Percentiles rank a stretch among this genome's conserved stretches.
Evolutionary conservation across 2,113 vertebrate species (phyloP).

Genomic region (Tragelaphus strepsiceros): DNA sequence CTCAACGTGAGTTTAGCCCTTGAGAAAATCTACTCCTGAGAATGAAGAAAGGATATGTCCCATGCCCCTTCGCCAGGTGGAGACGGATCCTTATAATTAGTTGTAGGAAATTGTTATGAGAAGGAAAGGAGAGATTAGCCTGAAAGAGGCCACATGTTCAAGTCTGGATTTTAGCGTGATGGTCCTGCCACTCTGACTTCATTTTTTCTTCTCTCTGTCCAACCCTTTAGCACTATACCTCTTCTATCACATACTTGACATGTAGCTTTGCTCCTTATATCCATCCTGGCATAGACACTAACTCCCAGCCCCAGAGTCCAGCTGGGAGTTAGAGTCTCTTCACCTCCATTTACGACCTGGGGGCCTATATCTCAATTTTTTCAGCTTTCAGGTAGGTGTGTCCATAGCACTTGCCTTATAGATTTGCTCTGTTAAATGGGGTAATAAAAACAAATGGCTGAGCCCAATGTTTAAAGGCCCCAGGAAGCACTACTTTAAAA

Average conservation of each 20-base stretch:
- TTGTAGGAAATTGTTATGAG: constrained; percentile 66
- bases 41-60: constrained; percentile 71
- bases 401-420: background rate
- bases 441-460: background rate
- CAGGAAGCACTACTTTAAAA: background rate
- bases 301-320: background rate
- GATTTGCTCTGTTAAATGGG: background rate
- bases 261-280: background rate
- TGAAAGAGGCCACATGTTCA: constrained; percentile 60
- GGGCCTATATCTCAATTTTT: background rate
- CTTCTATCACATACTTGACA: too few relatives aligned
- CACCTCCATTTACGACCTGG: background rate
- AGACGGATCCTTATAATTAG: constrained; percentile 69
- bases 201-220: background rate
- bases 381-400: background rate
- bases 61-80: constrained; percentile 37
- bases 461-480: background rate
- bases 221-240: background rate
- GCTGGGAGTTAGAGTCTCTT: background rate
- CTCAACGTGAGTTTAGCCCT: constrained; percentile 84
- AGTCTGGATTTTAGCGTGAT: constrained; percentile 53
- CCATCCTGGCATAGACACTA: background rate
- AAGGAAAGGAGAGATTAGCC: constrained; percentile 66
- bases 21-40: constrained; percentile 84
- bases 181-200: constrained; percentile 25